Evolutionary conservation across 2,113 vertebrate species (phyloP).

Genomic region (Corythornis madagascariensis): DNA sequence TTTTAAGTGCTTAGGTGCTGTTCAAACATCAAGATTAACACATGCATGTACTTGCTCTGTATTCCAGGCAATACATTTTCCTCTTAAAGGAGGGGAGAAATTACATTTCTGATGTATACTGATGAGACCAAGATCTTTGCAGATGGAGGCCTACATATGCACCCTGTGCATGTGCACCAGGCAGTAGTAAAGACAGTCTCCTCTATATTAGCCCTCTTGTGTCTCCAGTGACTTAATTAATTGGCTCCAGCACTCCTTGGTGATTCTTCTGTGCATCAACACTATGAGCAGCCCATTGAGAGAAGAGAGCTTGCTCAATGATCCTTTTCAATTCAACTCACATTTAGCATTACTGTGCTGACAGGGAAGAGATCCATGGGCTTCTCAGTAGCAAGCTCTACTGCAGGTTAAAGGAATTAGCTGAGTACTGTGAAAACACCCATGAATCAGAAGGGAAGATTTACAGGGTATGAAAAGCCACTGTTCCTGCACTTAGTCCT

Average conservation of each 20-base stretch:
- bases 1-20: neutral
- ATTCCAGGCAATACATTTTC: neutral
- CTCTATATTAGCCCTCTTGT: fast-evolving
- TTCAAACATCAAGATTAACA: neutral
- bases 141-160: neutral
- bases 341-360: neutral
- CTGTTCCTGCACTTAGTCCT: neutral
- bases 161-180: neutral
- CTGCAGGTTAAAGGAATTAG: neutral
- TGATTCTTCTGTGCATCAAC: fast-evolving
- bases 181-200: neutral
- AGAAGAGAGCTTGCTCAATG: neutral
- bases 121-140: neutral
- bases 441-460: neutral
- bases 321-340: neutral
- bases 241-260: neutral
- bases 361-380: neutral
- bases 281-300: neutral
- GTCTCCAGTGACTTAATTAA: neutral
- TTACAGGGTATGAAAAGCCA: neutral
- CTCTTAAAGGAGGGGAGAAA: neutral
- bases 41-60: neutral
- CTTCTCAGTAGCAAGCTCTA: neutral
- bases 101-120: neutral
- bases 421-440: neutral